Evolutionary conservation across 2,888 invertebrate species (phyloP).

Genomic region (Plagodis dolabraria): DNA sequence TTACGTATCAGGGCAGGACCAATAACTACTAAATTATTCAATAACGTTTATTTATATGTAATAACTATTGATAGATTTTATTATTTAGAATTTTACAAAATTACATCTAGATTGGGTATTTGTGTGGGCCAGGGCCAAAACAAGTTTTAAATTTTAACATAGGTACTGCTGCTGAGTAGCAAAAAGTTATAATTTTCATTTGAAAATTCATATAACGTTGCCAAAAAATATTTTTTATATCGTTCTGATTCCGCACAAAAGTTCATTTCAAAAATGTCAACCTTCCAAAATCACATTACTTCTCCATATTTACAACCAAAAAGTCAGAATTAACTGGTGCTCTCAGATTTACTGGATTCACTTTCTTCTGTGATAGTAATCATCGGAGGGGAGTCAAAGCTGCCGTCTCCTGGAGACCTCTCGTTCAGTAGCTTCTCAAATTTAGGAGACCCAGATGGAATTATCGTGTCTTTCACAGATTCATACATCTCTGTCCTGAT

Average conservation of each 20-base stretch:
- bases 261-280: conserved; percentile 24
- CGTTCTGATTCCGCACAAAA: conserved; percentile 28
- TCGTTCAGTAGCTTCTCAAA: conserved; percentile 85
- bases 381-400: conserved; percentile 70
- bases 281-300: conserved; percentile 24
- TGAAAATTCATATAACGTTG: background rate
- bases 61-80: conserved; percentile 16
- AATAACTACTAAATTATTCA: too few relatives aligned
- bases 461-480: conserved; percentile 81
- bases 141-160: background rate
- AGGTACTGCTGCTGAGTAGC: conserved; percentile 1
- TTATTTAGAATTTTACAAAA: conserved; percentile 37
- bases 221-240: conserved; percentile 15
- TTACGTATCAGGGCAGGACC: too few relatives aligned
- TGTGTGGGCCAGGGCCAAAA: conserved; percentile 20
- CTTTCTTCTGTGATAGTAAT: conserved; percentile 80
- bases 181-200: background rate
- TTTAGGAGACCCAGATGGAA: conserved; percentile 82
- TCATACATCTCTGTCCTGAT: conserved; percentile 82
- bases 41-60: too few relatives aligned
- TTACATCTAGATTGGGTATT: conserved; percentile 36
- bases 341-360: conserved; percentile 71
- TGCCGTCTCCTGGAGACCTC: conserved; percentile 67
- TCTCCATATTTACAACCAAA: conserved; percentile 29
- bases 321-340: conserved; percentile 68